Conservation (phyloP, 2,888 invertebrate genomes). For the Mythimna pallens region DNA sequence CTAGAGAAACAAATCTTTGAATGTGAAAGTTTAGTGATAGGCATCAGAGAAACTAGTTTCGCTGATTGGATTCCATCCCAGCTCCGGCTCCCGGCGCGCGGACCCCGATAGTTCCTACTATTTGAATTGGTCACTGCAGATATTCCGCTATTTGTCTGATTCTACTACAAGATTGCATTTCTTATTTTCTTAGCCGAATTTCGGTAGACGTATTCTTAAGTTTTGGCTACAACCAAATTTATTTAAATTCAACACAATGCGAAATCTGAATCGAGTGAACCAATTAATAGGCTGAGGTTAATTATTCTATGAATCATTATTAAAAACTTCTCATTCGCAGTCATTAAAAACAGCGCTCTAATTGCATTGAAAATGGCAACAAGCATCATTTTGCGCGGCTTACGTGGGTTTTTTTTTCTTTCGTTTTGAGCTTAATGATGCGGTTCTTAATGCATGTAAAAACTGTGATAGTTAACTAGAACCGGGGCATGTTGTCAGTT, state of each 20-base stretch:
- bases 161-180: conserved; percentile 86
- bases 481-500: conserved; percentile 34
- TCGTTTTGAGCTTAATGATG: conserved; percentile 47
- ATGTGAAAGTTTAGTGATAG: conserved; percentile 90
- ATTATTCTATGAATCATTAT: conserved; percentile 43
- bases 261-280: conserved; percentile 15
- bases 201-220: conserved; percentile 67
- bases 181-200: conserved; percentile 82
- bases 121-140: conserved; percentile 86
- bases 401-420: conserved; percentile 45
- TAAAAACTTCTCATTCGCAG: conserved; percentile 43
- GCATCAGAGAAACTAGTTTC: conserved; percentile 89
- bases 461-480: conserved; percentile 32
- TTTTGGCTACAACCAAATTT: conserved; percentile 48
- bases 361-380: conserved; percentile 45
- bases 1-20: conserved; percentile 91
- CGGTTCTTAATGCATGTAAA: conserved; percentile 38
- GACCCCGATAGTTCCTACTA: conserved; percentile 80
- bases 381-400: conserved; percentile 32
- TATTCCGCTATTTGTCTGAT: conserved; percentile 86
- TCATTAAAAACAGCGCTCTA: conserved; percentile 49
- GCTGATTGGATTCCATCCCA: conserved; percentile 88
- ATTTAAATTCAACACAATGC: conserved; percentile 30
- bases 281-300: conserved; percentile 33
- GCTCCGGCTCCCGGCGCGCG: conserved; percentile 73